Conservation (phyloP, 2,888 invertebrate species). For the Uloborus plumipes region DNA sequence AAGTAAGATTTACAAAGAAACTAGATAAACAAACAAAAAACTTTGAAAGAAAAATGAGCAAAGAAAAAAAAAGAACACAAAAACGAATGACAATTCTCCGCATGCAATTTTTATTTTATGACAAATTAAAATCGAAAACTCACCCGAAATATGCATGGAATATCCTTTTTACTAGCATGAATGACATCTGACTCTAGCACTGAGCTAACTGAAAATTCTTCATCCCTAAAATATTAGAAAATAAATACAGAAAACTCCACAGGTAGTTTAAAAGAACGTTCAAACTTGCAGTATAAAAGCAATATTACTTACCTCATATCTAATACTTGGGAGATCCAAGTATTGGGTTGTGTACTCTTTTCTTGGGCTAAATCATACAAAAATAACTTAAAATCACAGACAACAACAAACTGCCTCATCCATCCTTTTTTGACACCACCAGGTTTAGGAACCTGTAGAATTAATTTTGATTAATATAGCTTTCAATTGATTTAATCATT, state of each 20-base stretch:
- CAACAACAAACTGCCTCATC: slow-evolving; percentile 97
- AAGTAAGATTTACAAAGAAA: no score
- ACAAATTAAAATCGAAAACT: background rate
- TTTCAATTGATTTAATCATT: background rate
- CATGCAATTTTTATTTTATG: no score
- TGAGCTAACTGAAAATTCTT: slow-evolving; percentile 94
- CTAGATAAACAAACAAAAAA: background rate
- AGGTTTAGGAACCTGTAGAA: slow-evolving; percentile 80
- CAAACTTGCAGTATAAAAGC: background rate
- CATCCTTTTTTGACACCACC: slow-evolving; percentile 98
- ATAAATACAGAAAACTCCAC: background rate
- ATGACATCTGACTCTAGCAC: slow-evolving; percentile 97
- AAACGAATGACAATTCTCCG: background rate
- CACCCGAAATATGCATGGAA: slow-evolving; percentile 95
- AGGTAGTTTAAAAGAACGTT: background rate
- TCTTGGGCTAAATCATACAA: slow-evolving; percentile 86
- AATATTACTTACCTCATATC: slow-evolving; percentile 77
- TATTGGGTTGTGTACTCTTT: slow-evolving; percentile 61
- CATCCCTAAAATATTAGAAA: slow-evolving; percentile 77
- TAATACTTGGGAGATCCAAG: slow-evolving; percentile 89
- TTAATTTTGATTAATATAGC: slow-evolving; percentile 68
- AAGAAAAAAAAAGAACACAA: background rate
- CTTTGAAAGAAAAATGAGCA: background rate
- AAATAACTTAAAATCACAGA: slow-evolving; percentile 98
- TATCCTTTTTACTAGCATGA: slow-evolving; percentile 96